Base-by-base conservation (phyloP, 1,140 invertebrate genomes). In the Apolygus lucorum region DNA sequence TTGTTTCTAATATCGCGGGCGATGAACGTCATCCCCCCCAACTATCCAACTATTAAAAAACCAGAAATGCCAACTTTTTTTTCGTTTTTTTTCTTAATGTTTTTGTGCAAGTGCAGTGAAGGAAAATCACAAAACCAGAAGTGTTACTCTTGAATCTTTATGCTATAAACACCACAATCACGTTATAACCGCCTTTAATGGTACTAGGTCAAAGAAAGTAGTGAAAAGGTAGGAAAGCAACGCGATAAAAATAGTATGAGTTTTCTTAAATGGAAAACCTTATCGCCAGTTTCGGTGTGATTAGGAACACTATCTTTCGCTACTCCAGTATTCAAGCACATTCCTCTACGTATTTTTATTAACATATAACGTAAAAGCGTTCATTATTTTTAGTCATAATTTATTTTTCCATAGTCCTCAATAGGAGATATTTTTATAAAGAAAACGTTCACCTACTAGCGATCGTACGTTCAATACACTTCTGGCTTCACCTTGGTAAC, bases 381-480 rank as follows among this genome's bases (percentile, higher is more conserved):
- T 42, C 4, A 8, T 42, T 42, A 42, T 17, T 42, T 42, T 42
- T 4, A 42, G 17, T 42, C 34, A 17, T 42, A 17, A 17, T 42
- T 42, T 8, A 42, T 42, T 4, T 42, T 42, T 4, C 17, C 4
- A 42, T 42, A 17, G 4, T 42, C 4, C 4, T 42, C 34, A 17
- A 42, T 4, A 42, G 34, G 34, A 42, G 34, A 42, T 8, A 8
- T 42, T 42, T 42, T 4, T 42, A 17, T 42, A 42, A 42, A 42
- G 17, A 42, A 42, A 42, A 42, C 34, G 34, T 42, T 42, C n/a
- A n/a, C n/a, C n/a, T n/a, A n/a, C n/a, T n/a, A n/a, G n/a, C n/a
- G n/a, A n/a, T n/a, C n/a, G n/a, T n/a, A n/a, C n/a, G n/a, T n/a
- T 42, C 34, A 42, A 42, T 59, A 59, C 54, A 59, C 54, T 59